phyloP scores from a whole-genome alignment of 2,797 vertebrate genomes.

The Danio choprae region DNA sequence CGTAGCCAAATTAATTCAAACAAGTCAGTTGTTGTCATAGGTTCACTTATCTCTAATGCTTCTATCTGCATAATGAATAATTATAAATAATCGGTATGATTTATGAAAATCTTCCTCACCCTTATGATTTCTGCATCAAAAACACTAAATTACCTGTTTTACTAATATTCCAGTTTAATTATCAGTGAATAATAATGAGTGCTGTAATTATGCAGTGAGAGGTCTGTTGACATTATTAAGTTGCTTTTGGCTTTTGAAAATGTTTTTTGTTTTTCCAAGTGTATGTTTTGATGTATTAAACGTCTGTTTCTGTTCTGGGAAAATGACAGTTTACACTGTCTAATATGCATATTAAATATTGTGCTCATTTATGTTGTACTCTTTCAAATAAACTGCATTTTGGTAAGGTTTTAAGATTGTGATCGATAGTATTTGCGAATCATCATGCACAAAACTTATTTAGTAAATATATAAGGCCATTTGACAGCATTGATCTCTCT shows the following conservation, averaged over 20 bases:
- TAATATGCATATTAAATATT: not conserved
- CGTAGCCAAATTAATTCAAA: slow-evolving; percentile 3
- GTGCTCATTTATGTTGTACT: not conserved
- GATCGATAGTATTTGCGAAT: slow-evolving; percentile 7
- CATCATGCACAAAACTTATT: not conserved
- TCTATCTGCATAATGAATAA: slow-evolving; percentile 14
- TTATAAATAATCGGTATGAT: slow-evolving; percentile 28
- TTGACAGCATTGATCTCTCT: not conserved
- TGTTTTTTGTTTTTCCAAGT: not conserved
- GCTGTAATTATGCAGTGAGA: not conserved
- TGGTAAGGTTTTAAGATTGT: not conserved
- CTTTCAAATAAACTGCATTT: slow-evolving; percentile 19
- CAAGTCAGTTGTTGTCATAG: slow-evolving; percentile 3
- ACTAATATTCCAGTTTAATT: not conserved
- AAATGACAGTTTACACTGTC: not conserved
- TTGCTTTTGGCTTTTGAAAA: not conserved
- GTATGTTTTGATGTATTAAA: not conserved
- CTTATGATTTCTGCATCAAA: slow-evolving; percentile 12
- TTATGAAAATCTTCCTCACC: slow-evolving; percentile 16
- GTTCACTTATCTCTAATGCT: slow-evolving; percentile 12
- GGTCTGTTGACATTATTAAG: not conserved
- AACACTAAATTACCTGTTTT: not conserved
- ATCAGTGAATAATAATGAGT: slow-evolving; percentile 2
- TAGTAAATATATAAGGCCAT: not conserved
- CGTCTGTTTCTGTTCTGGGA: not conserved